These are phyloP conservation scores for Sinella curviseta DNA, from an alignment of 1,140 invertebrate genomes.

Conservation along the genomic window DNA sequence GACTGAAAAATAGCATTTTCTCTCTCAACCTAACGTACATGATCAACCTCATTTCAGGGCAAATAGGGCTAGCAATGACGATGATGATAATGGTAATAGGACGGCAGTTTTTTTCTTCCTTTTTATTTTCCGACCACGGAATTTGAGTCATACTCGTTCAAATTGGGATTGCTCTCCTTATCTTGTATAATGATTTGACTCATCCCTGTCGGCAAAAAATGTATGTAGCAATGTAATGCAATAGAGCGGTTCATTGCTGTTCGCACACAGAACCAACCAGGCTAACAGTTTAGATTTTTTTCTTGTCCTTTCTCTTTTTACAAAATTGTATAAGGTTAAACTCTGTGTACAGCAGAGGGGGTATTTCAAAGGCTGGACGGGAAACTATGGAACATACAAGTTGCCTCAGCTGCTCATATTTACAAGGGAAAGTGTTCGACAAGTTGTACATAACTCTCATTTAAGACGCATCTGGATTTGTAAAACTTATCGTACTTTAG, in stretches of 20 bases:
- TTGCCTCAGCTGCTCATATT: too few species aligned
- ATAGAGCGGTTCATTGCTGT: neutral
- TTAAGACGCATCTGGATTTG: too few species aligned
- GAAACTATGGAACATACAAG: neutral
- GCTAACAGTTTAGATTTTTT: neutral
- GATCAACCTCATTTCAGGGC: too few species aligned
- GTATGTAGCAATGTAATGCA: constrained; percentile 1
- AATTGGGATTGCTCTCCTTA: neutral
- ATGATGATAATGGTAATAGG: neutral
- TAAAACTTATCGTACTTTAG: too few species aligned
- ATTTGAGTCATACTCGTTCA: neutral
- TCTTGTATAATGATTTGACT: constrained; percentile 14
- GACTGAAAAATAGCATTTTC: too few species aligned
- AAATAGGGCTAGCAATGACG: neutral
- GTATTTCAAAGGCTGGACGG: neutral
- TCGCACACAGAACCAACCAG: neutral
- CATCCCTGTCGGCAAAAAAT: constrained; percentile 13
- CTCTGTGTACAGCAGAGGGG: too few species aligned
- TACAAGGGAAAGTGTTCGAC: too few species aligned
- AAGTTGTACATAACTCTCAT: too few species aligned
- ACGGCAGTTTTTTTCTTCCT: neutral
- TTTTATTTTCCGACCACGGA: too few species aligned
- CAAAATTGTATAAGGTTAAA: neutral
- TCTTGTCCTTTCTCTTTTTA: neutral
- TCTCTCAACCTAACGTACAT: too few species aligned